Conservation (phyloP, 1,140 invertebrate species). For the Chlorops oryzae region DNA sequence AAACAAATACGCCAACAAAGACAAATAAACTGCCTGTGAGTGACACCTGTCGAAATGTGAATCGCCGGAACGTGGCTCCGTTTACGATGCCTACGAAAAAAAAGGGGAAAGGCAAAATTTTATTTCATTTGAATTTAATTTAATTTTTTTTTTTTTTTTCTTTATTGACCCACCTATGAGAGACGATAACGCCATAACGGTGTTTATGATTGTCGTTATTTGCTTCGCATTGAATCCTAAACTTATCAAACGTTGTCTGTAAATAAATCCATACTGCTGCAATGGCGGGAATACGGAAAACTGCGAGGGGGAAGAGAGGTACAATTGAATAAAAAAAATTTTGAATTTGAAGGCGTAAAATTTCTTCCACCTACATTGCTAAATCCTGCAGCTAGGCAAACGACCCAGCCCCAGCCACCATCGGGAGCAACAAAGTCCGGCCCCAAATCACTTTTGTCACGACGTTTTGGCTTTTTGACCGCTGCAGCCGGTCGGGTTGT, state of each 20-base stretch:
- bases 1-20: constrained; percentile 50
- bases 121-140: too few relatives aligned
- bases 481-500: constrained; percentile 34
- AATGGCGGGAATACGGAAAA: constrained; percentile 56
- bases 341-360: too few relatives aligned
- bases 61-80: constrained; percentile 59
- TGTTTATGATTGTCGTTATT: constrained; percentile 60
- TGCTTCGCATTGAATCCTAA: constrained; percentile 55
- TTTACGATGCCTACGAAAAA: constrained; percentile 52
- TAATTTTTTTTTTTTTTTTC: constrained; percentile 47
- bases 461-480: constrained; percentile 32
- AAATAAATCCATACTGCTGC: constrained; percentile 62
- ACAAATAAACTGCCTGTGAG: constrained; percentile 51
- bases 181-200: constrained; percentile 58
- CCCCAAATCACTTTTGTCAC: constrained; percentile 42
- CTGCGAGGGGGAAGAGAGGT: constrained; percentile 48
- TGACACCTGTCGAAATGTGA: constrained; percentile 57
- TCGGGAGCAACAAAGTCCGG: constrained; percentile 42
- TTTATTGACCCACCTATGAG: constrained; percentile 36
- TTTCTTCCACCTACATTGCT: constrained; percentile 44
- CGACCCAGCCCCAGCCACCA: constrained; percentile 46
- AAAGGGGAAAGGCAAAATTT: not conserved
- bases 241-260: constrained; percentile 52
- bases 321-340: not conserved
- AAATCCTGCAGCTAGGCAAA: constrained; percentile 38